Evolutionary conservation across 2,888 invertebrate species (phyloP).

Genomic region (Tipula vernalis): DNA sequence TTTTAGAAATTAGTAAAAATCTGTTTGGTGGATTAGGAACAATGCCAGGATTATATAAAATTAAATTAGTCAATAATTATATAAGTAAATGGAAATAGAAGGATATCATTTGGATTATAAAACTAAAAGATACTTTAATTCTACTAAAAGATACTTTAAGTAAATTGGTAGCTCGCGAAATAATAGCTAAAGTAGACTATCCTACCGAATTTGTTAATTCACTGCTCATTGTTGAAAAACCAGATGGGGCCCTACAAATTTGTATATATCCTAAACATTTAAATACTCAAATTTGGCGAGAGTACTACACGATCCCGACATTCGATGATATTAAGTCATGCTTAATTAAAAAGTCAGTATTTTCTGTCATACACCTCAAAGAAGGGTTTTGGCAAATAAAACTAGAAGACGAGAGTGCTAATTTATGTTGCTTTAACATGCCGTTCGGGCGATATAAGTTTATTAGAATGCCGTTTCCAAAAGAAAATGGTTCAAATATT

Average conservation of each 20-base stretch:
- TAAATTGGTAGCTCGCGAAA: not conserved
- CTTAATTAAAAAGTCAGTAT: slow-evolving; percentile 15
- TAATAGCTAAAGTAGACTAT: no score
- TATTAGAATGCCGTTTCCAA: no score
- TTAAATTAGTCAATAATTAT: no score
- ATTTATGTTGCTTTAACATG: no score
- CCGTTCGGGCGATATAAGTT: no score
- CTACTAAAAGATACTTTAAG: not conserved
- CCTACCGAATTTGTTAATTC: not conserved
- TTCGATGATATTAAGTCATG: slow-evolving; percentile 19
- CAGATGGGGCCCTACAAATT: slow-evolving; percentile 17
- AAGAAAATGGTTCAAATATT: not conserved
- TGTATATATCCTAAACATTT: slow-evolving; percentile 21
- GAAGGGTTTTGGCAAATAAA: slow-evolving; percentile 18
- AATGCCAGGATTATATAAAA: no score
- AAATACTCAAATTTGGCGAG: slow-evolving; percentile 20
- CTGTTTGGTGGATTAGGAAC: no score
- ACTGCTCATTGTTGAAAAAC: not conserved
- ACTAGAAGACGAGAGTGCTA: slow-evolving; percentile 13
- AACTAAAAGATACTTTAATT: no score
- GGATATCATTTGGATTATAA: not conserved
- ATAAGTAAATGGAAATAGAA: not conserved
- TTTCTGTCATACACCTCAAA: slow-evolving; percentile 15
- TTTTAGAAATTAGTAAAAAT: no score
- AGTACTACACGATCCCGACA: slow-evolving; percentile 22